Conservation (phyloP, 2,888 invertebrate genomes). For the Rhopalosiphum nymphaeae region DNA sequence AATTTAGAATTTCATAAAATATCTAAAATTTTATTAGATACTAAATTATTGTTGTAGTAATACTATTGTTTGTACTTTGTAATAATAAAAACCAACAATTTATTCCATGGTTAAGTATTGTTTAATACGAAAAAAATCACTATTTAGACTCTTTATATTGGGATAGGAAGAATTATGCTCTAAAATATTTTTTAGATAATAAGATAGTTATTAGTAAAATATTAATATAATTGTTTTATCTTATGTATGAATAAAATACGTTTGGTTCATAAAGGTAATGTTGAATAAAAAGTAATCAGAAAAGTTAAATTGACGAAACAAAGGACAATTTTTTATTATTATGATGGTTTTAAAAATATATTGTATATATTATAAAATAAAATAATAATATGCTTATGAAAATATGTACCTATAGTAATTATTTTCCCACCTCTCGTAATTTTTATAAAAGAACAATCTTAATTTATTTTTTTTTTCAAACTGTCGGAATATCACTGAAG, state of each 20-base stretch:
- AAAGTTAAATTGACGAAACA: conserved; percentile 36
- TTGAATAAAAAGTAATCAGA: conserved; percentile 19
- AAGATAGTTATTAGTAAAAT: not conserved
- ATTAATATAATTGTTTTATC: not conserved
- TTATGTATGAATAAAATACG: not conserved
- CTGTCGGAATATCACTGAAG: not conserved
- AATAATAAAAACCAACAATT: not conserved
- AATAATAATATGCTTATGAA: not conserved
- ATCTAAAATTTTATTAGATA: not conserved
- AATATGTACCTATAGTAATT: conserved; percentile 40
- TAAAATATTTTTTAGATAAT: not conserved
- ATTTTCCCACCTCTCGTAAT: conserved; percentile 23
- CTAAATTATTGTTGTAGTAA: not conserved
- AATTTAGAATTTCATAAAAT: not conserved
- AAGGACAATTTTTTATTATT: not conserved
- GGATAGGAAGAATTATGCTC: not conserved
- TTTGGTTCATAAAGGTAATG: not conserved
- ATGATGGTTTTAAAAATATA: not conserved
- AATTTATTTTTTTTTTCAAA: not conserved
- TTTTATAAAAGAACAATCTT: conserved; percentile 33
- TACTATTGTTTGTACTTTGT: not conserved
- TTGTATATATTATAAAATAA: not conserved
- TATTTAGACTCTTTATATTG: not conserved
- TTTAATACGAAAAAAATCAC: no score
- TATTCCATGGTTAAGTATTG: not conserved